Percentiles rank a stretch among this genome's conserved stretches.
These are phyloP conservation scores for Rattus norvegicus DNA, from an alignment of 2,113 vertebrate genomes.

Conservation along the genomic window GRCr8 NC_086028.1:32228001-32228500, in stretches of 20 bases:
- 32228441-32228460: not conserved
- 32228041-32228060: not conserved
- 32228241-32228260: not conserved
- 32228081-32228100: slow-evolving; percentile 42
- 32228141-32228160: not conserved
- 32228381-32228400: not conserved
- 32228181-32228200: not conserved
- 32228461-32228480: not conserved
- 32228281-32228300: not conserved
- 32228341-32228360: not conserved
- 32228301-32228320: not conserved
- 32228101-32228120: slow-evolving; percentile 4
- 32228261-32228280: not conserved
- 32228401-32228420: not conserved
- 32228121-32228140: not conserved
- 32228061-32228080: not conserved
- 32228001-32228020: slow-evolving; percentile 46
- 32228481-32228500: not conserved
- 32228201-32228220: not conserved
- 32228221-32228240: not conserved
- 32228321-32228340: not conserved
- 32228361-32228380: not conserved
- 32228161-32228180: slow-evolving; percentile 36
- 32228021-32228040: not conserved
- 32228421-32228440: not conserved